These are phyloP conservation scores for Hirtodrosophila trivittata DNA, from an alignment of 2,888 invertebrate genomes.

Conservation along the genomic window DNA sequence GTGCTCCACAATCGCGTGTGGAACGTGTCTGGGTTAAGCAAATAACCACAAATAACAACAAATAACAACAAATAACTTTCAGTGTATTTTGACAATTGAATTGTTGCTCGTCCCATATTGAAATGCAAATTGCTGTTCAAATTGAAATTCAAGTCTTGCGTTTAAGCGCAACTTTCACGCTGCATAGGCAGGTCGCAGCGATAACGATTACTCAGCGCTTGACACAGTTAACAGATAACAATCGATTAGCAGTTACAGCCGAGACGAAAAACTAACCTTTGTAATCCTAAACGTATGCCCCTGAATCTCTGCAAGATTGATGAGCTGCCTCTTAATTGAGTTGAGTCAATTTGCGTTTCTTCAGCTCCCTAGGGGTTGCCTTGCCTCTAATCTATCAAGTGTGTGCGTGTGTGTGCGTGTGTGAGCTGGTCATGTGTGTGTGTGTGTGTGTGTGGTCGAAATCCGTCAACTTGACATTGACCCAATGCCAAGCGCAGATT, in stretches of 20 bases:
- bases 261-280: no score
- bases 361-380: conserved; percentile 4
- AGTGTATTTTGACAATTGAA: conserved; percentile 17
- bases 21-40: background rate
- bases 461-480: conserved; percentile 67
- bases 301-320: conserved; percentile 16
- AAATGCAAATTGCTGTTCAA: conserved; percentile 52
- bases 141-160: conserved; percentile 46
- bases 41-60: no score
- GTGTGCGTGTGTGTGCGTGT: no score
- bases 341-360: background rate
- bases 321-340: conserved; percentile 10
- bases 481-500: conserved; percentile 66
- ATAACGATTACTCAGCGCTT: conserved; percentile 30
- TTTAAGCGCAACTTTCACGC: conserved; percentile 46
- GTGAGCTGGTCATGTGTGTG: background rate
- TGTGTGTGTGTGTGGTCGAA: background rate
- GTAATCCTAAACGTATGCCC: no score
- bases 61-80: no score
- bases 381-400: conserved; percentile 52
- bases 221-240: conserved; percentile 31
- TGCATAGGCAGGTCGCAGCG: conserved; percentile 28
- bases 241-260: conserved; percentile 1
- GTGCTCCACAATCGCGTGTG: background rate
- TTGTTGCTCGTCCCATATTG: conserved; percentile 37